Conservation (phyloP, 2,888 invertebrate species). For the Metalampra italica region DNA sequence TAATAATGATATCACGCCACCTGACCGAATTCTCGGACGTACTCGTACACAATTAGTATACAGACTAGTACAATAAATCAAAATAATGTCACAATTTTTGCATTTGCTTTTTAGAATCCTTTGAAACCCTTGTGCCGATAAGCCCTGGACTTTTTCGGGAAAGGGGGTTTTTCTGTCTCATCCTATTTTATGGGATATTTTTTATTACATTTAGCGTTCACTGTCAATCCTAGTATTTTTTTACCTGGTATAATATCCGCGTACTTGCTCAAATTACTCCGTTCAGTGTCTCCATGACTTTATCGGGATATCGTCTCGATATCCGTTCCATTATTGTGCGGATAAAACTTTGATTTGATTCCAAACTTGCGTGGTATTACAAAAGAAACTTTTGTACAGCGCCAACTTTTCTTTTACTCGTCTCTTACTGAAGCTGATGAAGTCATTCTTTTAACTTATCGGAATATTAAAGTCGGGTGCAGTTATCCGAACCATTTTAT, state of each 20-base stretch:
- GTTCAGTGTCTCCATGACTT: conserved; percentile 45
- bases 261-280: conserved; percentile 24
- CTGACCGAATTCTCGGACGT: too few species aligned
- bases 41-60: too few species aligned
- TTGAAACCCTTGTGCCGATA: too few species aligned
- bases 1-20: too few species aligned
- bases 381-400: conserved; percentile 50
- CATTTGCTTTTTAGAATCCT: too few species aligned
- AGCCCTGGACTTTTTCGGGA: too few species aligned
- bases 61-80: too few species aligned
- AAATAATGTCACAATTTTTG: too few species aligned
- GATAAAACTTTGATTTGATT: conserved; percentile 75
- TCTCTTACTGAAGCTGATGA: conserved; percentile 22
- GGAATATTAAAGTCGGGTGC: conserved; percentile 17
- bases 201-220: too few species aligned
- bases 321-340: conserved; percentile 67
- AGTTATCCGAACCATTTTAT: conserved; percentile 8
- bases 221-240: too few species aligned
- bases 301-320: conserved; percentile 57
- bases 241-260: not conserved
- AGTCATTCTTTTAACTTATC: conserved; percentile 26
- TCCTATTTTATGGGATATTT: too few species aligned
- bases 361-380: conserved; percentile 51
- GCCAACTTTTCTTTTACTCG: conserved; percentile 29
- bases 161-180: too few species aligned